Conservation (phyloP, 2,888 invertebrate species). For the Chloromyia formosa region DNA sequence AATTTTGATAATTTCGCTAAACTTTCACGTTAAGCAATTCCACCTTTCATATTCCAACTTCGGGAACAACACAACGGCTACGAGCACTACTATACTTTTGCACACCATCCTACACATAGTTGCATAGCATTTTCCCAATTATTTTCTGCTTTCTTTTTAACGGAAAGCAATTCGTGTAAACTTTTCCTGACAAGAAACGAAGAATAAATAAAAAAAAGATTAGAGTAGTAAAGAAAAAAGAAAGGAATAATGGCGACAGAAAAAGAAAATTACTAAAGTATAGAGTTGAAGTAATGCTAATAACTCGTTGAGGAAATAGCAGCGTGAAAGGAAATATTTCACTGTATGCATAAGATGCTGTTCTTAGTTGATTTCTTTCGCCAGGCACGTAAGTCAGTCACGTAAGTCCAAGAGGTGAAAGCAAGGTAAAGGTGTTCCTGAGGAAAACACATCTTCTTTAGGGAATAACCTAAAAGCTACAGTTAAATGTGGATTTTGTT, state of each 20-base stretch:
- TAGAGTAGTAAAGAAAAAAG: neutral
- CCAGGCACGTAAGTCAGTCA: no score
- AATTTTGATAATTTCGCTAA: constrained; percentile 39
- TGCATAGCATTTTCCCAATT: constrained; percentile 26
- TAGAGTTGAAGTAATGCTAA: constrained; percentile 24
- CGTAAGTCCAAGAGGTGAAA: no score
- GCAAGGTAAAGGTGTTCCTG: no score
- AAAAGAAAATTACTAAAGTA: constrained; percentile 32
- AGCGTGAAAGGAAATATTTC: constrained; percentile 5
- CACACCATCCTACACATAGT: neutral
- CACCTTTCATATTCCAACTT: neutral
- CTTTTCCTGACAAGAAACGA: constrained; percentile 1
- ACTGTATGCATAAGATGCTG: neutral
- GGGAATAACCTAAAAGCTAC: no score
- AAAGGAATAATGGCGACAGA: neutral
- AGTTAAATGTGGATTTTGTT: no score
- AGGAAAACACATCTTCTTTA: no score
- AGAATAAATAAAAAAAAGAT: neutral
- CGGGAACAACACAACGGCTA: neutral
- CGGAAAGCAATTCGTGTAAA: constrained; percentile 20
- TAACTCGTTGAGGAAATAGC: constrained; percentile 6
- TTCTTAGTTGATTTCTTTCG: no score
- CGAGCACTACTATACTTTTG: neutral
- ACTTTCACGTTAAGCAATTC: constrained; percentile 22
- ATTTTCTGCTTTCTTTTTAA: constrained; percentile 15